Conservation (phyloP, 2,888 invertebrate species). For the Tinea trinotella region DNA sequence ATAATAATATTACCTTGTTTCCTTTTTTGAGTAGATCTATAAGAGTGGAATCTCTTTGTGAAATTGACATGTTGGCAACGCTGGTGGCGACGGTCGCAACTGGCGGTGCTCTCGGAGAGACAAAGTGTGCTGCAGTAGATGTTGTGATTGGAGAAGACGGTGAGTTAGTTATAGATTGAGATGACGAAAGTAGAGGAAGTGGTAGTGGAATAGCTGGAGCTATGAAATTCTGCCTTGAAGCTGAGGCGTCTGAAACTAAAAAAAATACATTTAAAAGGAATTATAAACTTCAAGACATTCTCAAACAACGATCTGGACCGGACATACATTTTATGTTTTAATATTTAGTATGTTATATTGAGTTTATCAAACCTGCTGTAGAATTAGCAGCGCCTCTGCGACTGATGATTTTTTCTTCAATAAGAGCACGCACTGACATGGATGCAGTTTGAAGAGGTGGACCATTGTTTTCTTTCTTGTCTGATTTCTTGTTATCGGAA, state of each 20-base stretch:
- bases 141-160: conserved; percentile 66
- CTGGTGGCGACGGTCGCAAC: conserved; percentile 45
- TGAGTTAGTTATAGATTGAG: conserved; percentile 30
- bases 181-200: conserved; percentile 25
- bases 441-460: conserved; percentile 94
- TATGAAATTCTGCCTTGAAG: conserved; percentile 50
- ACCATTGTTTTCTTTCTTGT: conserved; percentile 86
- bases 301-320: too few relatives aligned
- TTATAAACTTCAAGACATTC: too few relatives aligned
- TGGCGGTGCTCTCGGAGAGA: conserved; percentile 58
- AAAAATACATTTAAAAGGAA: background rate
- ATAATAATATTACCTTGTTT: conserved; percentile 48
- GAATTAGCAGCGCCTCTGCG: conserved; percentile 76
- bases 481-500: conserved; percentile 87
- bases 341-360: background rate
- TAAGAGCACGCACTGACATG: conserved; percentile 89
- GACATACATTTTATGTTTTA: too few relatives aligned
- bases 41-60: conserved; percentile 81
- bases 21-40: conserved; percentile 84
- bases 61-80: conserved; percentile 25
- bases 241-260: conserved; percentile 33
- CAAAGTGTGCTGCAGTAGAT: conserved; percentile 70
- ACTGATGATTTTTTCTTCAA: conserved; percentile 94
- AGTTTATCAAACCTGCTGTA: conserved; percentile 25
- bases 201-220: conserved; percentile 58